These are phyloP conservation scores for Onchidella celtica DNA, from an alignment of 2,888 invertebrate species.

Conservation along the genomic window DNA sequence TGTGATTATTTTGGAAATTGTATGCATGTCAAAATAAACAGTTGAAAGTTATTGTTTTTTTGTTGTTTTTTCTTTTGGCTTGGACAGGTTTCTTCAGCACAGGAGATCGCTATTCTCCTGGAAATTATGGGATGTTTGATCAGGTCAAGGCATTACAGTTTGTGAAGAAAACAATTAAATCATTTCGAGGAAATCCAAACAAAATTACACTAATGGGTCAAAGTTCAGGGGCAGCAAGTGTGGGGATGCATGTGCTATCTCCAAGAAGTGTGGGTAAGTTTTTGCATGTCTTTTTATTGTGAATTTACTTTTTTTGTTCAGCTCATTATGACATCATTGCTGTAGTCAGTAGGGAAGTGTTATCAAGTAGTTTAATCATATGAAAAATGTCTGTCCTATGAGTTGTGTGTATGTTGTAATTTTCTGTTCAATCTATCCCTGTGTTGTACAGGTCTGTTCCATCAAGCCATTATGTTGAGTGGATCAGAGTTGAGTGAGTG, in stretches of 20 bases:
- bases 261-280: conserved; percentile 74
- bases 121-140: conserved; percentile 82
- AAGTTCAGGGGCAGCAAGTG: conserved; percentile 84
- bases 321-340: not conserved
- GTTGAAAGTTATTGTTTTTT: too few species aligned
- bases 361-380: not conserved
- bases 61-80: too few species aligned
- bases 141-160: conserved; percentile 81
- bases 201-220: conserved; percentile 91
- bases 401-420: too few species aligned
- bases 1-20: too few species aligned
- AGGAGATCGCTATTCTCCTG: conserved; percentile 81
- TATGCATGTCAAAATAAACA: too few species aligned
- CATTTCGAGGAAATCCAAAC: conserved; percentile 90
- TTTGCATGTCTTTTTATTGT: not conserved
- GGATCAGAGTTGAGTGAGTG: conserved; percentile 80
- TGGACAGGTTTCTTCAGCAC: conserved; percentile 81
- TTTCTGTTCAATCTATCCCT: too few species aligned
- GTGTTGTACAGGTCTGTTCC: conserved; percentile 75
- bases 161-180: conserved; percentile 86
- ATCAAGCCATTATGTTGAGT: conserved; percentile 80
- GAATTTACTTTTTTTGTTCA: not conserved
- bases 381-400: too few species aligned
- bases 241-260: conserved; percentile 81
- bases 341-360: not conserved